A percentile compares a stretch with the other conserved stretches of the same genome.
These are phyloP conservation scores for Cephus pygmeus DNA, from an alignment of 2,888 invertebrate genomes.

Conservation along the genomic window DNA sequence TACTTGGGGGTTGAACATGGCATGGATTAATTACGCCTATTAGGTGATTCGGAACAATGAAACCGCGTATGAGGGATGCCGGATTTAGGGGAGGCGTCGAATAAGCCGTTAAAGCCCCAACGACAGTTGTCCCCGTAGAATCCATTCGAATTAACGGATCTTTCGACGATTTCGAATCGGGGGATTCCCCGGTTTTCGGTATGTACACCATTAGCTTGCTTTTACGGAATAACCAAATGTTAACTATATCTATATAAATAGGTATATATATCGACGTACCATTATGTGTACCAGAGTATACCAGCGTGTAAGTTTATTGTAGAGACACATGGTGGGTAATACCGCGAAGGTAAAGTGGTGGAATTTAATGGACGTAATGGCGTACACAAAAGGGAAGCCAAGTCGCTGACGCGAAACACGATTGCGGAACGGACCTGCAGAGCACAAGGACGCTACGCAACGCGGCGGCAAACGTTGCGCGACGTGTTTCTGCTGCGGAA, in stretches of 20 bases:
- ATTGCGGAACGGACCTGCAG: background rate
- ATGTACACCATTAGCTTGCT: background rate
- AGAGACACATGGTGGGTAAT: background rate
- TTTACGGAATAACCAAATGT: background rate
- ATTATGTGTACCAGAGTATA: background rate
- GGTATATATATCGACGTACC: too few relatives aligned
- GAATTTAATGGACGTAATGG: background rate
- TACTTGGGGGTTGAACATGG: constrained; percentile 19
- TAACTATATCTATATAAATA: too few relatives aligned
- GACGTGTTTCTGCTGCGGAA: constrained; percentile 16
- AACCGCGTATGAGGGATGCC: background rate
- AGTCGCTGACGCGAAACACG: background rate
- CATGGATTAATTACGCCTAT: constrained; percentile 30
- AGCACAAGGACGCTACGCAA: background rate
- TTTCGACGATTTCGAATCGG: constrained; percentile 7
- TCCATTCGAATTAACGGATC: constrained; percentile 27
- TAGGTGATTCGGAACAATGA: constrained; percentile 24
- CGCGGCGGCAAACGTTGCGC: constrained; percentile 3
- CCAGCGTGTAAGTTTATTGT: background rate
- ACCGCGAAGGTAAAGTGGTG: background rate
- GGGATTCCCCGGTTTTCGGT: background rate
- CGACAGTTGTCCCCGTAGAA: constrained; percentile 22
- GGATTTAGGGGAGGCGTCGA: constrained; percentile 13
- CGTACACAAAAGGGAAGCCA: background rate
- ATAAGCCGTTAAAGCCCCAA: constrained; percentile 27